Percentiles rank a stretch among this genome's conserved stretches.
Evolutionary conservation across 2,888 invertebrate genomes (phyloP).

Genomic region (Epsilonema sp.): DNA sequence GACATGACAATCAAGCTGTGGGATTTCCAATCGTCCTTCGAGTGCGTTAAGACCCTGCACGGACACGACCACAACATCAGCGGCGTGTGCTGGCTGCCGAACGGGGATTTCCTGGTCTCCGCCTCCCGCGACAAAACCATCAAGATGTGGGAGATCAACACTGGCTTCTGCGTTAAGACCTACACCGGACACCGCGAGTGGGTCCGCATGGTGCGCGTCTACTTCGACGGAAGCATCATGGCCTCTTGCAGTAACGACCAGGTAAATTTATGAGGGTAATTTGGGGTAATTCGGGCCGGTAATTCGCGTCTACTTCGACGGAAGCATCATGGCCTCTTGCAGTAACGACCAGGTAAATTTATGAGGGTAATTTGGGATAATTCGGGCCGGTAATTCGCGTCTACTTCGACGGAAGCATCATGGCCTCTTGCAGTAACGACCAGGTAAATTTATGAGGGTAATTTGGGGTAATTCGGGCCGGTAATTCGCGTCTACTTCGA

Average conservation of each 20-base stretch:
- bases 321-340: no score
- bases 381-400: no score
- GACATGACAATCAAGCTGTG: slow-evolving; percentile 97
- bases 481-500: no score
- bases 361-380: no score
- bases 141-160: slow-evolving; percentile 94
- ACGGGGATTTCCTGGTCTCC: slow-evolving; percentile 80
- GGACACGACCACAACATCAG: slow-evolving; percentile 98
- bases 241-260: slow-evolving; percentile 98
- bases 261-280: slow-evolving; percentile 28
- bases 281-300: no score
- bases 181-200: slow-evolving; percentile 94
- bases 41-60: slow-evolving; percentile 91
- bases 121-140: slow-evolving; percentile 93
- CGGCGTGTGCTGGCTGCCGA: slow-evolving; percentile 84
- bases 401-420: no score
- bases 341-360: no score
- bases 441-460: no score
- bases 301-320: no score
- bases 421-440: no score
- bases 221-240: slow-evolving; percentile 70
- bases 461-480: no score
- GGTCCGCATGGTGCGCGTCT: slow-evolving; percentile 93
- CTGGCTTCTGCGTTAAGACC: slow-evolving; percentile 76
- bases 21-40: slow-evolving; percentile 70